Evolutionary conservation across 2,797 vertebrate species (phyloP), one percentile per base, ranked within the genome.

Genomic region (Xyrichtys novacula): DNA sequence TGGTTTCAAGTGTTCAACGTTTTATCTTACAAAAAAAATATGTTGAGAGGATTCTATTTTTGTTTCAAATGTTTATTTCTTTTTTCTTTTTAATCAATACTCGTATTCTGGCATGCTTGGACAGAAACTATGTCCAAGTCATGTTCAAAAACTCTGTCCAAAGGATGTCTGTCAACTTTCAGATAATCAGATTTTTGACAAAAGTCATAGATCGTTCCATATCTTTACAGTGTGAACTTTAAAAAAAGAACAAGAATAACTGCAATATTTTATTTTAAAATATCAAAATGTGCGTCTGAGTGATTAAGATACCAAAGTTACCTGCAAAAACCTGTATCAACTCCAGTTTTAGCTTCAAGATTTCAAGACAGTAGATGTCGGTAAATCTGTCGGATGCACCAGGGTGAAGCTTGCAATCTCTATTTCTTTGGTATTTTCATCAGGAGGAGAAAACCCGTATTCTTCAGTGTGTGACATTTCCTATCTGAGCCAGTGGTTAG

Each of bases 401-500:
- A 59, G 39, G 52, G 23, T 47, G 53, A 63, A 74, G 71, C 59
- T 74, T 57, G 54, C 60, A 40, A 29, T 61, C 40, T 72, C 9
- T 34, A 62, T 53, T 57, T 68, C 57, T 76, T 80, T 65, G 67
- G 57, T 74, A 65, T 67, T 75, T 66, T 42, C 55, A 70, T 63
- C n/a, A 36, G 56, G 48, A 53, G 39, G 58, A 2, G 50, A 7
- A 44, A 54, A 78, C 6, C 2, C 70, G 63, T 78, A 31, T 68
- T 76, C 59, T 58, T 67, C 50, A 54, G 46, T 85, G 54, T 73
- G 83, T 86, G 74, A 80, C 46, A 59, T 72, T 81, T 82, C 77
- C 70, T 89, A 80, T 85, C 80, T 71, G 80, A 90, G 83, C 84
- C 78, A 71, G 84, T 88, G 78, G 78, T 84, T 76, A 71, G 74